Percentiles rank a stretch among this genome's conserved stretches.
phyloP scores from a whole-genome alignment of 1,140 invertebrate species.

The Archegozetes longisetosus region DNA sequence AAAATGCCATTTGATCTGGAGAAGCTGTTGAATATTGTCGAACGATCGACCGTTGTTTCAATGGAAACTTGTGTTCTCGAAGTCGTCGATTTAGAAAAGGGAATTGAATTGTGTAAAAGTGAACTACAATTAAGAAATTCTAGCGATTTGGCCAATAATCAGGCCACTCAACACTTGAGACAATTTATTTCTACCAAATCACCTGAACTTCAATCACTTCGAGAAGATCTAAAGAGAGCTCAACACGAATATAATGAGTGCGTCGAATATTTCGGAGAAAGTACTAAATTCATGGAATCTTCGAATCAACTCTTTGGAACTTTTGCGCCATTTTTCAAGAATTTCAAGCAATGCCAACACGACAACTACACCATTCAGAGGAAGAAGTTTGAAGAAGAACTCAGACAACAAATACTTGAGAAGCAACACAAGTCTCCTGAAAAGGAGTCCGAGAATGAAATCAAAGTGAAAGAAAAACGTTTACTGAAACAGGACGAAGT shows the following conservation, averaged over 20 bases:
- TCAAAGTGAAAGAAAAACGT: slow-evolving; percentile 77
- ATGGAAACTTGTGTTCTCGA: slow-evolving; percentile 85
- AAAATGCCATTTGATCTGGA: slow-evolving; percentile 19
- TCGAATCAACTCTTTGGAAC: slow-evolving; percentile 87
- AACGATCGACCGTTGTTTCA: slow-evolving; percentile 45
- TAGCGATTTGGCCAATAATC: slow-evolving; percentile 5
- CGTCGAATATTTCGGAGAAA: slow-evolving; percentile 91
- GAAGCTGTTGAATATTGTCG: slow-evolving; percentile 9
- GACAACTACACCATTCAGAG: slow-evolving; percentile 70
- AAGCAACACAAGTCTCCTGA: slow-evolving; percentile 62
- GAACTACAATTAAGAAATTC: slow-evolving; percentile 47
- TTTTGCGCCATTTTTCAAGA: slow-evolving; percentile 75
- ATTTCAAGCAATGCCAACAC: slow-evolving; percentile 77
- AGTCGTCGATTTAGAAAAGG: slow-evolving; percentile 81
- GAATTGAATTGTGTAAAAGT: slow-evolving; percentile 78
- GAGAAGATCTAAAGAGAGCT: slow-evolving; percentile 16
- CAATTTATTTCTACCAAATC: slow-evolving; percentile 15
- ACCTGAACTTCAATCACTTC: slow-evolving; percentile 8
- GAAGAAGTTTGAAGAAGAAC: slow-evolving; percentile 52
- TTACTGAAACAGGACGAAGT: slow-evolving; percentile 88
- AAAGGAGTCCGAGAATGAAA: slow-evolving; percentile 18
- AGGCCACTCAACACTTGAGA: slow-evolving; percentile 5
- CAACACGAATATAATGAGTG: slow-evolving; percentile 77
- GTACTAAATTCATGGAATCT: slow-evolving; percentile 50
- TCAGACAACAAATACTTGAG: slow-evolving; percentile 39